phyloP scores from a whole-genome alignment of 2,113 vertebrate species.

The Hiodon tergisus region DNA sequence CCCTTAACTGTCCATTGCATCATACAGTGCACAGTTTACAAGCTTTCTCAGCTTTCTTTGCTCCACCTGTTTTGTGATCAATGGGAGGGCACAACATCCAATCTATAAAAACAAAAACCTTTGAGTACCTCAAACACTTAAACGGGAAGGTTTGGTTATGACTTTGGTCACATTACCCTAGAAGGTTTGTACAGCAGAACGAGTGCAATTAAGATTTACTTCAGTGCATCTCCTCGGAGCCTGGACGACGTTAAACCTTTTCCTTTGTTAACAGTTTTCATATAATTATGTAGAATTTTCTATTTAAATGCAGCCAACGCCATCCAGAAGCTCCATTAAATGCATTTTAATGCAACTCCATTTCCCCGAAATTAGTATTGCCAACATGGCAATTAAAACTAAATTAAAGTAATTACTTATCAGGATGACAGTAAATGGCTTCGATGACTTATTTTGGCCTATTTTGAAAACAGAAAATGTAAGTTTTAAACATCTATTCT shows the following conservation, averaged over 20 bases:
- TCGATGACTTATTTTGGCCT: too few relatives aligned
- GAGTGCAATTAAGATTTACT: background rate
- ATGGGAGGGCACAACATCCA: too few relatives aligned
- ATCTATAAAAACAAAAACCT: background rate
- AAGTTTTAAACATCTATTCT: too few relatives aligned
- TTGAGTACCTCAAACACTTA: background rate
- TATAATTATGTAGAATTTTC: slow-evolving; percentile 2
- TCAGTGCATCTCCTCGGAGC: background rate
- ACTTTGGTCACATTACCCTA: background rate
- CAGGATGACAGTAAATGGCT: slow-evolving; percentile 21
- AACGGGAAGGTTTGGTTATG: background rate
- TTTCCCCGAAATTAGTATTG: slow-evolving; percentile 7
- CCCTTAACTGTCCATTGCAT: too few relatives aligned
- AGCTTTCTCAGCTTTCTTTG: background rate
- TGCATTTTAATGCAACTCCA: slow-evolving; percentile 5
- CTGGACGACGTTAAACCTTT: background rate
- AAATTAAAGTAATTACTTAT: slow-evolving; percentile 31
- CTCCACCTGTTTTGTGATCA: too few relatives aligned
- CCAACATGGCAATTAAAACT: slow-evolving; percentile 22
- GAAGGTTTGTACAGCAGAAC: background rate
- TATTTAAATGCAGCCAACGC: slow-evolving; percentile 21
- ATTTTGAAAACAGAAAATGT: too few relatives aligned
- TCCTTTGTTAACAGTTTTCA: slow-evolving; percentile 16
- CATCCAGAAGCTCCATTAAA: slow-evolving; percentile 15
- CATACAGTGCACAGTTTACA: background rate